A percentile compares a stretch with the other conserved stretches of the same genome.
Evolutionary conservation across 2,888 invertebrate species (phyloP).

Genomic region (Pammene aurita): DNA sequence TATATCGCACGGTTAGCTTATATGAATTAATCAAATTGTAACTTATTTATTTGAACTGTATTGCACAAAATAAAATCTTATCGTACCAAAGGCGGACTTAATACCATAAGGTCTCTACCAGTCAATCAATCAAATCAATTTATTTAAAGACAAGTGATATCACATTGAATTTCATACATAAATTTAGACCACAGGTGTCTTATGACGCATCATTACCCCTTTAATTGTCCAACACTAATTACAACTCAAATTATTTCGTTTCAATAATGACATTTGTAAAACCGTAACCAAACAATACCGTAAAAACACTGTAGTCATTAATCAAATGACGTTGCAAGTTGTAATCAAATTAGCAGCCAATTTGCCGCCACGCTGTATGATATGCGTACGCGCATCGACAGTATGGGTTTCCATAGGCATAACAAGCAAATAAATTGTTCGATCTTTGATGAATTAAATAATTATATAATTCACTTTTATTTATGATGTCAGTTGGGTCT

Average conservation of each 20-base stretch:
- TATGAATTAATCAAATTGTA: no score
- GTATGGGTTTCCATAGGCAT: background rate
- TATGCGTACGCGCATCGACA: background rate
- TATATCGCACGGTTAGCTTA: no score
- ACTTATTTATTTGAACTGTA: no score
- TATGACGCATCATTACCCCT: background rate
- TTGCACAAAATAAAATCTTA: no score
- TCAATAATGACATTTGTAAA: constrained; percentile 9
- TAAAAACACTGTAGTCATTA: constrained; percentile 25
- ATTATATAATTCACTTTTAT: no score
- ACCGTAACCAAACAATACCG: constrained; percentile 18
- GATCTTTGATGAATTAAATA: background rate
- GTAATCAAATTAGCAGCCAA: constrained; percentile 36
- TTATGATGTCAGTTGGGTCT: no score
- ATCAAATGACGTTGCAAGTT: constrained; percentile 20
- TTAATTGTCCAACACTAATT: background rate
- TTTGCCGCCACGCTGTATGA: constrained; percentile 13
- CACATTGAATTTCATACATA: background rate
- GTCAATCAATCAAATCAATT: no score
- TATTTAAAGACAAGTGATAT: background rate
- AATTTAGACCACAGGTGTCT: background rate
- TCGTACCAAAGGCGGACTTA: no score
- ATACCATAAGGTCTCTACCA: no score
- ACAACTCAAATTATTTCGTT: background rate
- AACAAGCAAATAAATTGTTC: background rate